Percentiles rank a stretch among this genome's conserved stretches.
phyloP scores from a whole-genome alignment of 2,797 vertebrate genomes.

The Tangara arthus region DNA sequence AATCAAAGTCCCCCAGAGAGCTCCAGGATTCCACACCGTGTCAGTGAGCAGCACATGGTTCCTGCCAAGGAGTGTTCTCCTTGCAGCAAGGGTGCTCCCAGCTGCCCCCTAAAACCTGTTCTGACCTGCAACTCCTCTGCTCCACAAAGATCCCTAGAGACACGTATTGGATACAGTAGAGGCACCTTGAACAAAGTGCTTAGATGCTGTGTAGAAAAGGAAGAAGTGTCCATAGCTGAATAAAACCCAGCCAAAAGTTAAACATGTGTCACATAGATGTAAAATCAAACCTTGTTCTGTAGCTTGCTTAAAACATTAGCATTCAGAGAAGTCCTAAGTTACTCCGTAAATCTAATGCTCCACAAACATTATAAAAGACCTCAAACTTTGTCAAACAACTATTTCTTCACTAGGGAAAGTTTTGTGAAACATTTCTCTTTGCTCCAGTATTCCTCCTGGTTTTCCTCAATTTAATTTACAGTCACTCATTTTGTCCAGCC shows the following conservation, averaged over 20 bases:
- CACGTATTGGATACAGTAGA: rapidly evolving
- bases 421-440: background rate
- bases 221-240: background rate
- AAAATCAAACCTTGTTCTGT: background rate
- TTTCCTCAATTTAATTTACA: background rate
- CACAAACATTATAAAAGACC: background rate
- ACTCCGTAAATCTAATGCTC: background rate
- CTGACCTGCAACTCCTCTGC: background rate
- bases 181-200: background rate
- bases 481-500: background rate
- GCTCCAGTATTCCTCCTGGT: background rate
- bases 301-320: background rate
- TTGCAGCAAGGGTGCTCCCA: background rate
- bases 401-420: background rate
- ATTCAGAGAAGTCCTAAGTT: background rate
- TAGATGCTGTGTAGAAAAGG: background rate
- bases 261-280: rapidly evolving
- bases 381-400: background rate
- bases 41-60: background rate
- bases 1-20: background rate
- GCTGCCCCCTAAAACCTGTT: background rate
- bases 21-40: rapidly evolving
- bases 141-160: background rate
- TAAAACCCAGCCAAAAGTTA: background rate
- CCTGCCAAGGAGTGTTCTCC: background rate